Evolutionary conservation across 2,888 invertebrate species (phyloP).

Genomic region (Elysia crispata): DNA sequence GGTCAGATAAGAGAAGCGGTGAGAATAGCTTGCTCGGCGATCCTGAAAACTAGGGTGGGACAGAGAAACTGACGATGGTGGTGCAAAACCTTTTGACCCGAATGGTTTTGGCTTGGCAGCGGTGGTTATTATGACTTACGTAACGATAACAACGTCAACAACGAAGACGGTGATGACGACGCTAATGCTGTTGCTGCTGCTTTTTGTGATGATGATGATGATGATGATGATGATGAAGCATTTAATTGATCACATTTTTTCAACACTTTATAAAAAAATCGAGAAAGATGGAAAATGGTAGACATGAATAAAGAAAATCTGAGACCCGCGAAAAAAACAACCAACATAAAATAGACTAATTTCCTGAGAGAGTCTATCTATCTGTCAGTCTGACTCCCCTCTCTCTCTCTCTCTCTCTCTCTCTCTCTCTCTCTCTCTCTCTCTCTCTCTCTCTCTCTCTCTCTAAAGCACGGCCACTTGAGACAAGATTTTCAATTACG

Average conservation of each 20-base stretch:
- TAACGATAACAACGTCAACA: not conserved
- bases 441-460: no score
- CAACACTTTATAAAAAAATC: no score
- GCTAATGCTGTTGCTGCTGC: not conserved
- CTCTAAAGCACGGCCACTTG: no score
- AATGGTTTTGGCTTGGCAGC: not conserved
- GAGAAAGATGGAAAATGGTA: no score
- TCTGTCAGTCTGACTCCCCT: not conserved
- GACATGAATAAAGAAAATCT: not conserved
- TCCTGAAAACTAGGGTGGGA: not conserved
- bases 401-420: conserved; percentile 34
- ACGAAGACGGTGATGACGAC: not conserved
- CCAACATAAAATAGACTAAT: not conserved
- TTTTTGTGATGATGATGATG: conserved; percentile 14
- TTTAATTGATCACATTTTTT: no score
- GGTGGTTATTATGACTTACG: not conserved
- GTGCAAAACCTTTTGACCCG: not conserved
- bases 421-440: not conserved
- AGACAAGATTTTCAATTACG: no score
- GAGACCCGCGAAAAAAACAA: no score
- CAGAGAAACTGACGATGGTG: no score
- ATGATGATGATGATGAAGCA: conserved; percentile 9
- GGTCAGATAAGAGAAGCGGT: no score
- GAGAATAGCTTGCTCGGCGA: no score
- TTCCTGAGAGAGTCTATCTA: not conserved